phyloP scores from a whole-genome alignment of 2,797 vertebrate species.

The Arnoldichthys spilopterus region DNA sequence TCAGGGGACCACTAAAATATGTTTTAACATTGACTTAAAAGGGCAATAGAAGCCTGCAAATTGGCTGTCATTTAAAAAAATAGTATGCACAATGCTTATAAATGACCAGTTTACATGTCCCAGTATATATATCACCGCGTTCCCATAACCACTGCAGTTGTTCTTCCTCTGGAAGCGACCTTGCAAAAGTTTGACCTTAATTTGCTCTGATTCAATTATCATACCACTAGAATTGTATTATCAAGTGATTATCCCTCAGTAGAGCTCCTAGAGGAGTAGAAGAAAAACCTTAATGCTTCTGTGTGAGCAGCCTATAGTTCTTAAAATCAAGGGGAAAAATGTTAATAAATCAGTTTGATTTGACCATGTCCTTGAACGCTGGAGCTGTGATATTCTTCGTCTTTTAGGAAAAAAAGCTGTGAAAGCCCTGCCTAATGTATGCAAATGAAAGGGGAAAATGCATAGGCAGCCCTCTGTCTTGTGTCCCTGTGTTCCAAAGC shows the following conservation, averaged over 20 bases:
- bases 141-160: slow-evolving; percentile 15
- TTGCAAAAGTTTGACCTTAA: slow-evolving; percentile 44
- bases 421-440: slow-evolving; percentile 46
- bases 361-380: slow-evolving; percentile 52
- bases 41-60: slow-evolving; percentile 5
- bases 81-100: neutral
- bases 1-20: neutral
- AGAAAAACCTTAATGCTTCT: slow-evolving; percentile 15
- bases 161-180: slow-evolving; percentile 9
- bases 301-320: slow-evolving; percentile 25
- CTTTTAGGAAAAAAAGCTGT: slow-evolving; percentile 27
- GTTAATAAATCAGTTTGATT: slow-evolving; percentile 53
- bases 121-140: neutral
- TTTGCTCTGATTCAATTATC: slow-evolving; percentile 52
- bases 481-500: slow-evolving; percentile 17
- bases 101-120: slow-evolving; percentile 15
- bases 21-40: neutral
- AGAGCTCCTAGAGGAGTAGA: slow-evolving; percentile 36
- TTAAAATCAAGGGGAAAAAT: slow-evolving; percentile 29
- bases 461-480: slow-evolving; percentile 32
- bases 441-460: slow-evolving; percentile 52
- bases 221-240: slow-evolving; percentile 46
- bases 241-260: slow-evolving; percentile 45
- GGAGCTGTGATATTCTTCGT: slow-evolving; percentile 30
- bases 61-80: slow-evolving; percentile 12